Evolutionary conservation across 1,140 invertebrate genomes (phyloP).

Genomic region (Bactericera cockerelli): DNA sequence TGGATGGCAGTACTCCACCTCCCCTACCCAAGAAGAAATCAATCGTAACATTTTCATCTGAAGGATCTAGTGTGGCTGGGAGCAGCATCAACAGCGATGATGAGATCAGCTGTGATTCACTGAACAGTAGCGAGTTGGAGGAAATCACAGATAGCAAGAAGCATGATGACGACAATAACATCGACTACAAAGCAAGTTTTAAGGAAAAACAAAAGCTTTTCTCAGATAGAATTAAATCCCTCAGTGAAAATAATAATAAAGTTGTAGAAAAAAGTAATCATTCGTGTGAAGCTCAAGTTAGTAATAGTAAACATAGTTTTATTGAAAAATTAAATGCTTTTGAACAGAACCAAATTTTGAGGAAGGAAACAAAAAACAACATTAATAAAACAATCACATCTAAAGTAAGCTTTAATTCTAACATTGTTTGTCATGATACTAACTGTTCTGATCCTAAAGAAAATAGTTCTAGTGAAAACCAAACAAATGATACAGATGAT

Average conservation of each 20-base stretch:
- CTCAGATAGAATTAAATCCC: not conserved
- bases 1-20: constrained; percentile 45
- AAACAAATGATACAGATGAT: no score
- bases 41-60: not conserved
- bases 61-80: not conserved
- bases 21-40: constrained; percentile 29
- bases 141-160: constrained; percentile 11
- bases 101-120: constrained; percentile 48
- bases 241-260: not conserved
- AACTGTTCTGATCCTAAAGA: no score
- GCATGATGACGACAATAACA: not conserved
- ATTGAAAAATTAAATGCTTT: constrained; percentile 3
- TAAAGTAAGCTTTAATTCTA: no score
- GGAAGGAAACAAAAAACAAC: not conserved
- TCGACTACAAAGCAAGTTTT: not conserved
- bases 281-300: not conserved
- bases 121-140: constrained; percentile 46
- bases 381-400: no score
- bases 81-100: constrained; percentile 22
- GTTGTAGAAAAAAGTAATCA: not conserved
- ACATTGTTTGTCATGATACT: no score
- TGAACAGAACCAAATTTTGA: not conserved
- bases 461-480: no score
- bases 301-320: constrained; percentile 5
- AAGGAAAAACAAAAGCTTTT: not conserved